Conservation (phyloP, 2,113 vertebrate genomes). For the Pelobates fuscus region DNA sequence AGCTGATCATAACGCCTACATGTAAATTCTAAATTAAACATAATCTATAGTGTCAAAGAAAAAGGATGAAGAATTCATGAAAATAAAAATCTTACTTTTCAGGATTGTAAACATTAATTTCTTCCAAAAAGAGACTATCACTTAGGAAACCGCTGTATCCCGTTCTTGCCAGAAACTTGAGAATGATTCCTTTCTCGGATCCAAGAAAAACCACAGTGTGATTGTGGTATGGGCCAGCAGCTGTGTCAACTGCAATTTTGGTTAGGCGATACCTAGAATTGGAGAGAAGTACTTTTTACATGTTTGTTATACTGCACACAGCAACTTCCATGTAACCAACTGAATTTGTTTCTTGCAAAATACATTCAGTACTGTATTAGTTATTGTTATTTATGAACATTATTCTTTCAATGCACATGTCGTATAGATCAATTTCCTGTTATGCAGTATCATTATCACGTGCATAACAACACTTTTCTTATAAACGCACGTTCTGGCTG, state of each 20-base stretch:
- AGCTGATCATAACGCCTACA: too few species aligned
- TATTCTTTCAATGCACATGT: too few species aligned
- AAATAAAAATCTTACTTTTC: conserved; percentile 82
- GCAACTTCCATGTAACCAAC: too few species aligned
- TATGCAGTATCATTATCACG: too few species aligned
- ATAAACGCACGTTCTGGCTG: too few species aligned
- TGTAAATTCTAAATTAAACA: too few species aligned
- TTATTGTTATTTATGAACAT: too few species aligned
- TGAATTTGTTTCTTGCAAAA: too few species aligned
- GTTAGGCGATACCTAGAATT: conserved; percentile 90
- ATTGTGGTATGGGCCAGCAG: conserved; percentile 88
- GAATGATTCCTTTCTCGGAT: conserved; percentile 93
- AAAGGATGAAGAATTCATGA: not conserved
- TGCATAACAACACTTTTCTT: too few species aligned
- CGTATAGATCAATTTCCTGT: too few species aligned
- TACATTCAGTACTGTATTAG: too few species aligned
- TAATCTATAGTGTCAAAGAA: not conserved
- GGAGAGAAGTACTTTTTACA: not conserved
- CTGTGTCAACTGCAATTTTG: conserved; percentile 88
- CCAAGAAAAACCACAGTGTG: conserved; percentile 95
- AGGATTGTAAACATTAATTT: conserved; percentile 93
- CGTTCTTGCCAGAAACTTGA: conserved; percentile 94
- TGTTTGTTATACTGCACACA: not conserved
- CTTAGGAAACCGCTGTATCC: conserved; percentile 88
- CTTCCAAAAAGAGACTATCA: conserved; percentile 95